Percentiles rank a stretch among this genome's conserved stretches.
Conservation (phyloP, 2,888 invertebrate genomes). For the Clepsis dumicolana region DNA sequence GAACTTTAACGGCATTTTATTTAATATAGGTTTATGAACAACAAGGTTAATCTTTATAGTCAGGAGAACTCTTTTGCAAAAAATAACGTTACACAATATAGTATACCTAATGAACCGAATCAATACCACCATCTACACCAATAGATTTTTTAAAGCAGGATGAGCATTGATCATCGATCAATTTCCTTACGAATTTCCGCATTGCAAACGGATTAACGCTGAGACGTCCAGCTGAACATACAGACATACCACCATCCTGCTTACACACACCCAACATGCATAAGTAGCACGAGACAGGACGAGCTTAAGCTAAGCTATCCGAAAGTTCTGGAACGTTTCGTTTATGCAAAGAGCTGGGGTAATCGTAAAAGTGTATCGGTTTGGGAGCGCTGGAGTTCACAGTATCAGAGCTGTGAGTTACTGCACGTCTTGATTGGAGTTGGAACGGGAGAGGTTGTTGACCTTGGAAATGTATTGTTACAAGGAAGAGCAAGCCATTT, state of each 20-base stretch:
- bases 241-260: constrained; percentile 6
- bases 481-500: background rate
- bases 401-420: background rate
- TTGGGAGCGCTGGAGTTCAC: background rate
- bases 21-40: no score
- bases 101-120: background rate
- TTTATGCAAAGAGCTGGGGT: constrained; percentile 20
- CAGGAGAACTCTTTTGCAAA: no score
- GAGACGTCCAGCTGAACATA: constrained; percentile 4
- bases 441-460: background rate
- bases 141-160: constrained; percentile 5
- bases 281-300: constrained; percentile 3
- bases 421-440: constrained; percentile 12
- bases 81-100: no score
- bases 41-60: no score
- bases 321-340: background rate
- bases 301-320: constrained; percentile 1
- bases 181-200: constrained; percentile 25
- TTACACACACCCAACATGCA: background rate
- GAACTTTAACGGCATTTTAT: no score
- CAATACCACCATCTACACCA: background rate
- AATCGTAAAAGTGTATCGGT: constrained; percentile 23
- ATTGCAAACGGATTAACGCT: constrained; percentile 9
- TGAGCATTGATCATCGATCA: constrained; percentile 12
- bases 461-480: background rate